Conservation (phyloP, 2,888 invertebrate genomes). For the Drosophila formosana region DNA sequence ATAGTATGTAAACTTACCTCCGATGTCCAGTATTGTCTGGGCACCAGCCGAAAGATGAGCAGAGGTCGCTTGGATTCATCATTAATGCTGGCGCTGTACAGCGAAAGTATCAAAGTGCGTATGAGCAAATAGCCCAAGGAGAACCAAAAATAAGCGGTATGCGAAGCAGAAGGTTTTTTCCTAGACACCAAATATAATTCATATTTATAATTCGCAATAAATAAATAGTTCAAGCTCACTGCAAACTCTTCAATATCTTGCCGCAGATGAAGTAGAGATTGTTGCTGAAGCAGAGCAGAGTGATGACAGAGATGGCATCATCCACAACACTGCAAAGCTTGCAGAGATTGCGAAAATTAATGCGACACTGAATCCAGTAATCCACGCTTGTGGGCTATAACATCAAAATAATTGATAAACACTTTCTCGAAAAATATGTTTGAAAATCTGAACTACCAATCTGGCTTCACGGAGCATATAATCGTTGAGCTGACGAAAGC, state of each 20-base stretch:
- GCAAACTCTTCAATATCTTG: constrained; percentile 87
- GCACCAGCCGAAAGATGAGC: constrained; percentile 84
- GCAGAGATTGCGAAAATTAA: constrained; percentile 86
- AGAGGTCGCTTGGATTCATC: constrained; percentile 86
- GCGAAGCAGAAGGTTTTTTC: constrained; percentile 76
- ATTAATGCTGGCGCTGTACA: constrained; percentile 87
- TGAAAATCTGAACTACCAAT: constrained; percentile 79
- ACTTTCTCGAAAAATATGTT: background rate
- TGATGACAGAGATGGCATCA: constrained; percentile 85
- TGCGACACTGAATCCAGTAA: constrained; percentile 86
- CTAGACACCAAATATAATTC: background rate
- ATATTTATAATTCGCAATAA: too few species aligned
- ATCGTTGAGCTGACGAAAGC: constrained; percentile 88
- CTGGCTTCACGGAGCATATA: constrained; percentile 85
- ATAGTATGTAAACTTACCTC: constrained; percentile 81
- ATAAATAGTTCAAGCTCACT: constrained; percentile 67
- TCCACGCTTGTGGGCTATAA: constrained; percentile 75
- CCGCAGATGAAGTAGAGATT: constrained; percentile 88
- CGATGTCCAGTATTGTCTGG: constrained; percentile 84
- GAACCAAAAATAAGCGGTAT: constrained; percentile 87
- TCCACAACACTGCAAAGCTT: constrained; percentile 86
- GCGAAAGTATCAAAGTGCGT: constrained; percentile 86
- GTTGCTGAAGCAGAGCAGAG: constrained; percentile 86
- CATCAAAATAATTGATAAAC: accelerated
- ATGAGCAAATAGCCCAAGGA: constrained; percentile 86